Evolutionary conservation across 2,888 invertebrate genomes (phyloP).

Genomic region (Netelia fuscicornis): DNA sequence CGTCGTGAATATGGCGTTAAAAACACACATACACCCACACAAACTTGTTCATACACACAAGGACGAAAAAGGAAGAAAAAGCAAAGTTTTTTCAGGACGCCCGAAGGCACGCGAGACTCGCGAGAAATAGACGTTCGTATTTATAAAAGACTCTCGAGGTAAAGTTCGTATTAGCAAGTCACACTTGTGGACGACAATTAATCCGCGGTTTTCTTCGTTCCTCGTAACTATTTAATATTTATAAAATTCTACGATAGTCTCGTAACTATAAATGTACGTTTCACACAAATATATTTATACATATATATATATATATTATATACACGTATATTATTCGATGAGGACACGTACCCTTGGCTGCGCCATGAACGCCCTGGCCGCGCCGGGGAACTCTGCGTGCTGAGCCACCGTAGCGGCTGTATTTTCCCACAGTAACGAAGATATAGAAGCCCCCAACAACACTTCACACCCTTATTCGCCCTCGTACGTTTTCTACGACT

Average conservation of each 20-base stretch:
- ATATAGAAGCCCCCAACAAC: constrained; percentile 52
- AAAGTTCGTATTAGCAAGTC: not conserved
- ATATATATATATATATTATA: not conserved
- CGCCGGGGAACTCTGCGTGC: constrained; percentile 87
- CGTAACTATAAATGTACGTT: not conserved
- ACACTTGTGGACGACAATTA: constrained; percentile 5
- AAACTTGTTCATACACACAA: not conserved
- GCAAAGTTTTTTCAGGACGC: too few species aligned
- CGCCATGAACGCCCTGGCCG: constrained; percentile 94
- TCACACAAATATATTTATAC: not conserved
- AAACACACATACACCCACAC: not conserved
- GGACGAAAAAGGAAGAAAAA: not conserved
- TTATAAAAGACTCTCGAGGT: too few species aligned
- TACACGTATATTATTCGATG: constrained; percentile 14
- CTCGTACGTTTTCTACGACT: constrained; percentile 21
- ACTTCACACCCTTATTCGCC: constrained; percentile 49
- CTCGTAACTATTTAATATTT: constrained; percentile 28
- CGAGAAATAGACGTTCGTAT: too few species aligned
- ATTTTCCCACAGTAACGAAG: constrained; percentile 83
- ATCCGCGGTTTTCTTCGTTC: not conserved
- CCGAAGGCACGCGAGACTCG: too few species aligned
- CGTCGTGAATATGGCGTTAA: constrained; percentile 22
- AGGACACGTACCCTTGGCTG: constrained; percentile 93
- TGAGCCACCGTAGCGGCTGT: constrained; percentile 86
- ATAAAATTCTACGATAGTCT: not conserved